phyloP scores from a whole-genome alignment of 2,888 invertebrate genomes.

The Scaptomyza cyrtandrae region DNA sequence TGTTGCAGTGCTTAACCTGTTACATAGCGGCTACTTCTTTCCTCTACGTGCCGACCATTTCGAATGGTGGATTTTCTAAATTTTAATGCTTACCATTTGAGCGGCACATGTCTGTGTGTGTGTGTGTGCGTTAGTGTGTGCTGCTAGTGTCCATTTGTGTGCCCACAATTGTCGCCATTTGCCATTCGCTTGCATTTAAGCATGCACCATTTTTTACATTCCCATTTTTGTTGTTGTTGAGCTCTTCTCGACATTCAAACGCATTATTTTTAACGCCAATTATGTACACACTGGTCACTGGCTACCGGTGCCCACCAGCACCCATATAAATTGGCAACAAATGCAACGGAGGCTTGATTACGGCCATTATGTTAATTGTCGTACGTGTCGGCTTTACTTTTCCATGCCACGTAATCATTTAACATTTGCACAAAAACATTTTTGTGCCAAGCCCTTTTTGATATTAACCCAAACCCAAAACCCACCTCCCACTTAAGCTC shows the following conservation, averaged over 20 bases:
- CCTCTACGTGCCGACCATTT: slow-evolving; percentile 65
- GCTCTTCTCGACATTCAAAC: slow-evolving; percentile 59
- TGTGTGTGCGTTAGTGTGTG: slow-evolving; percentile 10
- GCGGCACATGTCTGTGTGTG: slow-evolving; percentile 6
- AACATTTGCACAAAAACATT: slow-evolving; percentile 29
- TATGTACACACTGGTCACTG: slow-evolving; percentile 49
- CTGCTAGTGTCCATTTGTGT: slow-evolving; percentile 72
- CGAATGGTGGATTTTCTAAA: slow-evolving; percentile 74
- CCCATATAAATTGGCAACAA: slow-evolving; percentile 71
- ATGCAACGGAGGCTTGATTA: slow-evolving; percentile 66
- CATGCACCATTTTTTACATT: slow-evolving; percentile 66
- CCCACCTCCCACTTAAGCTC: slow-evolving; percentile 11
- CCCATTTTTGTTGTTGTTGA: slow-evolving; percentile 36
- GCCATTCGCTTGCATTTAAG: slow-evolving; percentile 56
- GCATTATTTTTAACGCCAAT: slow-evolving; percentile 77
- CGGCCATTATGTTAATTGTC: slow-evolving; percentile 71
- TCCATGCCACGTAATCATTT: slow-evolving; percentile 52
- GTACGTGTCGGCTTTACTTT: slow-evolving; percentile 59
- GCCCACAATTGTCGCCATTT: slow-evolving; percentile 52
- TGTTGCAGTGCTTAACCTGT: slow-evolving; percentile 79
- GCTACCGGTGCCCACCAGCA: slow-evolving; percentile 8
- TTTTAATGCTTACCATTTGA: slow-evolving; percentile 74
- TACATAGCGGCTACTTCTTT: slow-evolving; percentile 48
- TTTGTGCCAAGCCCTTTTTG: background rate
- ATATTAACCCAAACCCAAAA: background rate